A percentile compares a stretch with the other conserved stretches of the same genome.
Evolutionary conservation across 2,888 invertebrate genomes (phyloP).

Genomic region (Chaitophorus viminalis): DNA sequence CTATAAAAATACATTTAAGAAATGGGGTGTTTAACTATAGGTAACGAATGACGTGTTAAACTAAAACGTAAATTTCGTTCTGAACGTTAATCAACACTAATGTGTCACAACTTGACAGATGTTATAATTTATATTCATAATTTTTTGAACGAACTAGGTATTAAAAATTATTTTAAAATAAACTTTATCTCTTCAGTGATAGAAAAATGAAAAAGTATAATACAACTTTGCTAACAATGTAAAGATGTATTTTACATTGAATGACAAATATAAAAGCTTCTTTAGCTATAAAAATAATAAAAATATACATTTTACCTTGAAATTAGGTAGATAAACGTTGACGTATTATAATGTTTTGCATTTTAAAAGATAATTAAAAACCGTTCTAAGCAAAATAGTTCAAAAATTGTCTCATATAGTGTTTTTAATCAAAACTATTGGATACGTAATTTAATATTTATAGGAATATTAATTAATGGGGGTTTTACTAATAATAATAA

Average conservation of each 20-base stretch:
- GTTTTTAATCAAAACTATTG: neutral
- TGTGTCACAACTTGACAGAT: slow-evolving; percentile 3
- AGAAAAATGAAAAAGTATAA: neutral
- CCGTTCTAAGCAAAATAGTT: neutral
- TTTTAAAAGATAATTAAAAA: neutral
- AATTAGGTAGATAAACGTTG: neutral
- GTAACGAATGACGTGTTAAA: neutral
- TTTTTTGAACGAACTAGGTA: neutral
- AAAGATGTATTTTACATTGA: neutral
- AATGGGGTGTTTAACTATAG: neutral
- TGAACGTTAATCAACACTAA: neutral
- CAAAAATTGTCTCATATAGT: neutral
- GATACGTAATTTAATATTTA: neutral
- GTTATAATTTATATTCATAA: slow-evolving; percentile 23
- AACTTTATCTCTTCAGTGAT: neutral
- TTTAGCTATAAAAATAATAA: neutral
- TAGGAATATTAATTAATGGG: no score
- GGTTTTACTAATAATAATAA: no score
- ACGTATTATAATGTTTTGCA: neutral
- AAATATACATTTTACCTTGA: neutral
- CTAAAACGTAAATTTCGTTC: neutral
- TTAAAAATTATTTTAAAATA: slow-evolving; percentile 5
- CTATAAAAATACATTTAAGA: slow-evolving; percentile 3
- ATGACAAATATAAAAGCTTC: neutral
- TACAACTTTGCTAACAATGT: neutral